Evolutionary conservation across 2,888 invertebrate species (phyloP), one percentile per base, ranked within the genome.

Genomic region (Belgica antarctica): DNA sequence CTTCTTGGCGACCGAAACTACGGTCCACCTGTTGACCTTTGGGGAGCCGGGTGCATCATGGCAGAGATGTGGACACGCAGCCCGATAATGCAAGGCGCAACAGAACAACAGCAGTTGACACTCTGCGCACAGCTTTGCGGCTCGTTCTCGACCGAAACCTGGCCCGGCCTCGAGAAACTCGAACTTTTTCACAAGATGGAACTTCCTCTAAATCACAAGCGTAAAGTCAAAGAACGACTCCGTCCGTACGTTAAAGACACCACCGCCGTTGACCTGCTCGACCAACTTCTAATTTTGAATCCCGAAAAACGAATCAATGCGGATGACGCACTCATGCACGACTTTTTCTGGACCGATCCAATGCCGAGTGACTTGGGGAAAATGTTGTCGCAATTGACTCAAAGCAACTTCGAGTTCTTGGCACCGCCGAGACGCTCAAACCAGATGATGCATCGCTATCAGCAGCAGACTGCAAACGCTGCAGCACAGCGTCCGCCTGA

Each of bases 31-130:
- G 96, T 99, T 12, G 99, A 59, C 27, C 25, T 59, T 25, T 59
- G 59, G 59, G 59, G 93, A 0, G 97, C 96, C 0, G 99, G 99
- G 0, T 99, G 99, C 77, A 99, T 99, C 72, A 98, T 99, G 98
- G 98, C 98, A 0, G 99, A 99, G 82, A 94, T 99, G 94, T 99
- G 98, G 98, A 98, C 96, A 0, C 82, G 90, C 17, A 90, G 90
- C 2, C 98, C 94, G 0, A 94, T 94, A 72, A 94, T 94, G 93
- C 93, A 93, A 80, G 99, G 99, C 17, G 93, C 91, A 63, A 95
- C 96, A 0, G 99, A 99, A 75, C 96, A 96, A 76, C 93, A 95
- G 77, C 99, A 99, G 77, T 80, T 99, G 8, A 92, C 91, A 27
- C 83, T 97, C 15, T 99, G 99, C 72, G 93, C 94, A 0, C 95